A percentile compares a stretch with the other conserved stretches of the same genome.
These are phyloP conservation scores for Monopterus albus DNA, from an alignment of 2,113 vertebrate species.

Conservation along the genomic window DNA sequence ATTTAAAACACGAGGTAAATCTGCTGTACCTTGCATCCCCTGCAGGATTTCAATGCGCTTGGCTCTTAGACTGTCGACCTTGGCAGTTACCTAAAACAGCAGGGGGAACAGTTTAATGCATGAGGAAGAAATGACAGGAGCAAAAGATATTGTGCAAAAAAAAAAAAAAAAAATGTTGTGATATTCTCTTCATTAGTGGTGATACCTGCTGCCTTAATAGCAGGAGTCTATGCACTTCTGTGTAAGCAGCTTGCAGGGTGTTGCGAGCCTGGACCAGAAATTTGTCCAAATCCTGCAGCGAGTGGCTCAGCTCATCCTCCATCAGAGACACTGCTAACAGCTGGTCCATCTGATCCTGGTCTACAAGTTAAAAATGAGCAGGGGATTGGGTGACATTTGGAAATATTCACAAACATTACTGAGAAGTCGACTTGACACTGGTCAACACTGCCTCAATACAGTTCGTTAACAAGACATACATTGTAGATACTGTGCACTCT, in stretches of 20 bases:
- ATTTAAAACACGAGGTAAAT: background rate
- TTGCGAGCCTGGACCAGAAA: constrained; percentile 86
- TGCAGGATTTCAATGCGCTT: constrained; percentile 93
- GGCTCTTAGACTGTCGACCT: constrained; percentile 90
- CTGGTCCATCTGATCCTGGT: constrained; percentile 87
- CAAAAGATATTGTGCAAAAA: too few species aligned
- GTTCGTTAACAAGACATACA: too few species aligned
- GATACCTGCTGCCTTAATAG: constrained; percentile 90
- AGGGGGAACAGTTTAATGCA: background rate
- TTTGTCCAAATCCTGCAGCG: constrained; percentile 86
- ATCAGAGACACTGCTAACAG: constrained; percentile 88
- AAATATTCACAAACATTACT: background rate
- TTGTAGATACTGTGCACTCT: too few species aligned
- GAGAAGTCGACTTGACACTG: too few species aligned
- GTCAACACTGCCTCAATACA: too few species aligned
- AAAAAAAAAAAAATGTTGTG: too few species aligned
- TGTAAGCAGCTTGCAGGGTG: constrained; percentile 85
- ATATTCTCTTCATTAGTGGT: background rate
- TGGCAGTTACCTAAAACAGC: constrained; percentile 84
- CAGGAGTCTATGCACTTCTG: constrained; percentile 90
- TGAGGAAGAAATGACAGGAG: too few species aligned
- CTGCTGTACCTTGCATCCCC: constrained; percentile 87
- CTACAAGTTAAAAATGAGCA: constrained; percentile 61
- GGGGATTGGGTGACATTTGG: background rate
- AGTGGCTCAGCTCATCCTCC: constrained; percentile 91